phyloP scores from a whole-genome alignment of 2,113 vertebrate genomes.

The Mobula birostris region DNA sequence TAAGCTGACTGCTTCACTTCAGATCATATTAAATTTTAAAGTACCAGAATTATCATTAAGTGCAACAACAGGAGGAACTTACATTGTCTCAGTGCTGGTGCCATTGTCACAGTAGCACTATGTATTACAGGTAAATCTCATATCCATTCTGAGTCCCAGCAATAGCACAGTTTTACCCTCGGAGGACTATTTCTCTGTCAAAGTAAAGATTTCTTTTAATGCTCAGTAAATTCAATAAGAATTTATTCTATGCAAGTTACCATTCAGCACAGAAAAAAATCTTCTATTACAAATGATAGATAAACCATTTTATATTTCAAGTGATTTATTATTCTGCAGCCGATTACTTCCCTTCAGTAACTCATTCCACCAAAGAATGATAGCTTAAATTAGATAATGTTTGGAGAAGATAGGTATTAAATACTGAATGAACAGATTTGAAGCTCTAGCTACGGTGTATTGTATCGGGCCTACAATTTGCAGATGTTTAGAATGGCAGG shows the following conservation, averaged over 20 bases:
- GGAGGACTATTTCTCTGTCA: conserved; percentile 10
- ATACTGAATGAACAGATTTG: neutral
- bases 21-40: neutral
- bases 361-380: conserved; percentile 10
- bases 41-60: neutral
- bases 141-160: neutral
- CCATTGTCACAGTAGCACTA: neutral
- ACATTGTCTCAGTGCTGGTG: neutral
- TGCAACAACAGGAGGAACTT: neutral
- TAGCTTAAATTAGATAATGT: conserved; percentile 17
- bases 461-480: neutral
- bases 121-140: neutral
- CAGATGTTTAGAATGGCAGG: neutral
- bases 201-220: conserved; percentile 7
- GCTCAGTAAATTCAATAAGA: conserved; percentile 24
- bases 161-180: neutral
- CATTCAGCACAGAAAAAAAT: neutral
- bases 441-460: neutral
- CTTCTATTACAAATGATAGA: conserved; percentile 2
- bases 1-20: neutral
- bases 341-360: conserved; percentile 21
- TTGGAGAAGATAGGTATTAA: conserved; percentile 18
- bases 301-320: conserved; percentile 27
- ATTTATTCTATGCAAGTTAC: conserved; percentile 7
- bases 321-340: conserved; percentile 5